These are phyloP conservation scores for Diaperis boleti DNA, from an alignment of 2,888 invertebrate genomes.

Conservation along the genomic window DNA sequence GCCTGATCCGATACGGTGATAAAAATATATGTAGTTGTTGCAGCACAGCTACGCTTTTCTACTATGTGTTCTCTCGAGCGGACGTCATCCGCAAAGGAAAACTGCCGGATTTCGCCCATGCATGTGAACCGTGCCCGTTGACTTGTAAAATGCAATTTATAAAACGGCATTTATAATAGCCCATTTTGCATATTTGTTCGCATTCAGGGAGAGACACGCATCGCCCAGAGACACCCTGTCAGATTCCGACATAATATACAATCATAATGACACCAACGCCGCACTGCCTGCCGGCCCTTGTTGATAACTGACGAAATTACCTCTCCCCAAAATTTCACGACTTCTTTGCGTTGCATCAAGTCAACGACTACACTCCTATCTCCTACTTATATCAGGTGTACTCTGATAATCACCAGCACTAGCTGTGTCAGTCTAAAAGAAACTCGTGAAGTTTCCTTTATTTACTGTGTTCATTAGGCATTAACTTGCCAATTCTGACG, in stretches of 20 bases:
- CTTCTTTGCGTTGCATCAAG: constrained; percentile 14
- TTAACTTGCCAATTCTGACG: too few species aligned
- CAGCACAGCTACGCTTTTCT: constrained; percentile 31
- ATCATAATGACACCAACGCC: constrained; percentile 31
- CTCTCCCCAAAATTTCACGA: constrained; percentile 18
- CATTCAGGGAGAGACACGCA: constrained; percentile 11
- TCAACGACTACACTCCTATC: too few species aligned
- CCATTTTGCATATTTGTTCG: constrained; percentile 46
- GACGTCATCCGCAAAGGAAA: constrained; percentile 41
- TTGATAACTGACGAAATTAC: constrained; percentile 36
- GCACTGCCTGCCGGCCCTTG: constrained; percentile 16
- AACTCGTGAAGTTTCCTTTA: too few species aligned
- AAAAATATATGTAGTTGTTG: constrained; percentile 46
- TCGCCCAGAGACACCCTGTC: constrained; percentile 18
- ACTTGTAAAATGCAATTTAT: constrained; percentile 51
- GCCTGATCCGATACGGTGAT: constrained; percentile 44
- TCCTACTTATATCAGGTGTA: too few species aligned
- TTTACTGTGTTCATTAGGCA: too few species aligned
- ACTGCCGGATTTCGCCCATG: constrained; percentile 40
- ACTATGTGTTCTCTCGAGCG: constrained; percentile 39
- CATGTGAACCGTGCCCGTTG: constrained; percentile 46
- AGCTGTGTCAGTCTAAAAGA: too few species aligned
- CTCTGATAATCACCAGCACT: too few species aligned
- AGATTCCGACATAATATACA: constrained; percentile 34
- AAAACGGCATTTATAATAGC: constrained; percentile 49